Evolutionary conservation across 2,797 vertebrate species (phyloP).

Genomic region (Zenarchopterus dispar): DNA sequence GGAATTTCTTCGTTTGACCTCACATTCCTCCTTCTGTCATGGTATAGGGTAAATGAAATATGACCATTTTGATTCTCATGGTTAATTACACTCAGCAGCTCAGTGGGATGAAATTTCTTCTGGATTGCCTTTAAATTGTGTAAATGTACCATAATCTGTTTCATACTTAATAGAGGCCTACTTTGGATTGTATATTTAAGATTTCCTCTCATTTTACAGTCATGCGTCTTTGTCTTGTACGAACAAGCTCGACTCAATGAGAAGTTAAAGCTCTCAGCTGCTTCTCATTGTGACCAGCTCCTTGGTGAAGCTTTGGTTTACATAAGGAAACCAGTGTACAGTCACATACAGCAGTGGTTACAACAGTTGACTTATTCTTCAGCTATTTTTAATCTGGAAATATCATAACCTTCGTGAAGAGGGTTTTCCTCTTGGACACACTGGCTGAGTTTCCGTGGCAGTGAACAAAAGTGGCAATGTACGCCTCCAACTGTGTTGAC

Average conservation of each 20-base stretch:
- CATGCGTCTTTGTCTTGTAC: neutral
- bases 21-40: constrained; percentile 49
- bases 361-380: constrained; percentile 12
- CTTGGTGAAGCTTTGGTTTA: constrained; percentile 29
- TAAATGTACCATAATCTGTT: neutral
- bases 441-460: constrained; percentile 49
- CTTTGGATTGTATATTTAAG: neutral
- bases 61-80: constrained; percentile 5
- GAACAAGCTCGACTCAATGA: neutral
- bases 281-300: constrained; percentile 38
- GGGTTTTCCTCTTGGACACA: constrained; percentile 27
- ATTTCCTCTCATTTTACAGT: constrained; percentile 1
- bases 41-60: constrained; percentile 28
- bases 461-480: constrained; percentile 71
- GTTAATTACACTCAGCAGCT: constrained; percentile 4
- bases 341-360: constrained; percentile 31
- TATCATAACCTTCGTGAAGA: constrained; percentile 40
- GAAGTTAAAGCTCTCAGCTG: constrained; percentile 21
- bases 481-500: constrained; percentile 60
- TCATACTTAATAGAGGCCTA: neutral
- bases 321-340: constrained; percentile 21
- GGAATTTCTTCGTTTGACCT: constrained; percentile 48
- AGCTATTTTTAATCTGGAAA: constrained; percentile 20
- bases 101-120: neutral
- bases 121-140: neutral